Conservation (phyloP, 2,113 vertebrate genomes). For the Siniperca chuatsi region DNA sequence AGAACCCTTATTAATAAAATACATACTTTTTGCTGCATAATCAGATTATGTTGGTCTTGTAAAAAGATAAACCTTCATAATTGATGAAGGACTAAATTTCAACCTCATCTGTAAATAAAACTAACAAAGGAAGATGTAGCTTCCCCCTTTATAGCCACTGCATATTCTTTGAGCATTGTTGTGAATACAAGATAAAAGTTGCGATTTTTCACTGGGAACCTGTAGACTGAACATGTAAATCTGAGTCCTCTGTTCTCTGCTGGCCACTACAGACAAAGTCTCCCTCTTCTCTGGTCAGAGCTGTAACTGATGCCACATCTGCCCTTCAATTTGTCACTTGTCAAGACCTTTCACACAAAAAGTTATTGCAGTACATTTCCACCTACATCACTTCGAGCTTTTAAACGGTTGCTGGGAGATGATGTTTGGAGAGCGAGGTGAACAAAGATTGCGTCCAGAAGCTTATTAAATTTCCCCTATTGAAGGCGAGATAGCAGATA, state of each 20-base stretch:
- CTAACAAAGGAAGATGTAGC: neutral
- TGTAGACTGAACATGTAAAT: neutral
- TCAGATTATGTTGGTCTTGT: neutral
- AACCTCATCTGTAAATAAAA: neutral
- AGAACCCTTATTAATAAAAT: neutral
- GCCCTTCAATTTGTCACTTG: neutral
- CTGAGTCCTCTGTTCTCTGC: conserved; percentile 7
- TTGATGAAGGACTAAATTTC: neutral
- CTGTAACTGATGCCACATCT: neutral
- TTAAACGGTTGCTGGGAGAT: conserved; percentile 76
- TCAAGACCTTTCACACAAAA: neutral
- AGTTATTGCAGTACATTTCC: conserved; percentile 35
- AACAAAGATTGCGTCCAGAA: conserved; percentile 37
- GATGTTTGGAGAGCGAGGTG: conserved; percentile 76
- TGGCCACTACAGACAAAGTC: neutral
- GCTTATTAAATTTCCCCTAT: conserved; percentile 82
- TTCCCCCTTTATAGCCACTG: neutral
- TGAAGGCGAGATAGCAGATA: conserved; percentile 5
- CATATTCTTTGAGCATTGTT: neutral
- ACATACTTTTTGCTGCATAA: neutral
- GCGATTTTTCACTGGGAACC: neutral
- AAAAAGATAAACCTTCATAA: neutral
- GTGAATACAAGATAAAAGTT: neutral
- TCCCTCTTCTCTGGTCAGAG: neutral
- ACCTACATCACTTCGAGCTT: neutral